Evolutionary conservation across 2,113 vertebrate genomes (phyloP), one percentile per base, ranked within the genome.

Genomic region (Melanostigma gelatinosum): DNA sequence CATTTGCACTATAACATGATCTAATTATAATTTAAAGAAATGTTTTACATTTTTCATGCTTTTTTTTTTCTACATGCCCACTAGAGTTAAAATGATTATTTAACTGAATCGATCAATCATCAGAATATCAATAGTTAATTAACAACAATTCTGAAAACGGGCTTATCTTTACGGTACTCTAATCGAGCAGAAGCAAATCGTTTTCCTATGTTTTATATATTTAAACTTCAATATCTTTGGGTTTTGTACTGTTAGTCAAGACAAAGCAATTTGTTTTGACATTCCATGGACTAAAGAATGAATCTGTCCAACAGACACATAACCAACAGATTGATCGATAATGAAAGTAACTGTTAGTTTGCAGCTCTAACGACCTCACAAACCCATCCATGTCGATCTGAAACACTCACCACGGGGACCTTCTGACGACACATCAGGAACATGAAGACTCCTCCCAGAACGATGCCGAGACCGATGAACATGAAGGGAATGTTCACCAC

Each of bases 401-500:
- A 52, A 34, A 16, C 11, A 12, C 95, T 96, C 77, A 98, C 98
- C 96, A 97, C 94, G 4, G 93, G 77, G 32, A 87, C 81, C 46
- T 91, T 95, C 68, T 95, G 95, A 61, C 90, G 93, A 93, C 97
- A 99, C 0, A 91, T 93, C 0, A 98, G 65, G 68, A 94, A 85
- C 69, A 95, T 93, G 84, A 98, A 98, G 76, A 96, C 3, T 50
- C 94, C 72, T n/a, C 97, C 98, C 40, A 97, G 91, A 55, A 96
- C 13, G 85, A 98, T 92, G 16, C 96, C 98, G 0, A 97, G 72
- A 0, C 94, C 95, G 88, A 99, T 96, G 80, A 99, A 85, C 18
- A 99, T 93, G 1, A 97, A 99, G 0, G 98, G 98, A 40, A 98
- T 90, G 85, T 95, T 97, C 77, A 94, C 93, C 75, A 98, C 72